Conservation (phyloP, 2,113 vertebrate species). For the Electrona antarctica region DNA sequence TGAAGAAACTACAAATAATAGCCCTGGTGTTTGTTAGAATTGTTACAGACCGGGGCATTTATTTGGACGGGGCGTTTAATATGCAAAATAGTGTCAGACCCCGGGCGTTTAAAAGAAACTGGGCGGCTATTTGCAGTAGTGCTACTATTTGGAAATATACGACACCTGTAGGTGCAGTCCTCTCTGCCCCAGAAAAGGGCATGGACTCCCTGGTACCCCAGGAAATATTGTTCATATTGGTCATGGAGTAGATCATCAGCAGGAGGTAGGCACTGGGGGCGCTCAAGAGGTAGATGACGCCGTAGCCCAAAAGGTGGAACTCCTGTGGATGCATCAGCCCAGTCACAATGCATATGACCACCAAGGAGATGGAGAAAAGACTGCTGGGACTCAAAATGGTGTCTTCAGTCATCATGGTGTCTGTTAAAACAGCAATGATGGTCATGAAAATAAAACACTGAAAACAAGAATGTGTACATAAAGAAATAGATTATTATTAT, state of each 20-base stretch:
- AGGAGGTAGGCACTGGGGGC: slow-evolving; percentile 79
- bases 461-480: too few relatives aligned
- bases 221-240: slow-evolving; percentile 79
- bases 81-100: background rate
- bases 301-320: slow-evolving; percentile 59
- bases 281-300: slow-evolving; percentile 73
- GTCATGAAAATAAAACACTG: background rate
- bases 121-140: background rate
- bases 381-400: slow-evolving; percentile 73
- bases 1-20: too few relatives aligned
- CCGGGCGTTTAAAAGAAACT: background rate
- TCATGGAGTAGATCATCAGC: slow-evolving; percentile 77
- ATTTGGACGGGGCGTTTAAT: slow-evolving; percentile 4
- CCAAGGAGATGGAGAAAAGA: slow-evolving; percentile 64
- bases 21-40: too few relatives aligned
- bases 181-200: background rate
- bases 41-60: background rate
- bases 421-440: slow-evolving; percentile 28
- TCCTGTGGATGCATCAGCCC: slow-evolving; percentile 70
- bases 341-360: slow-evolving; percentile 48
- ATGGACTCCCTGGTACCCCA: slow-evolving; percentile 77
- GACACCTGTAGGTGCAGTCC: accelerated
- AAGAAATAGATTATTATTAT: too few relatives aligned
- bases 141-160: background rate
- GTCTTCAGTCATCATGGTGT: slow-evolving; percentile 47